These are phyloP conservation scores for Aurelia aurita complex sp. Pacific DNA, from an alignment of 30 jellyfish, hydroid and myxozoan genomes.

Conservation along the genomic window DNA sequence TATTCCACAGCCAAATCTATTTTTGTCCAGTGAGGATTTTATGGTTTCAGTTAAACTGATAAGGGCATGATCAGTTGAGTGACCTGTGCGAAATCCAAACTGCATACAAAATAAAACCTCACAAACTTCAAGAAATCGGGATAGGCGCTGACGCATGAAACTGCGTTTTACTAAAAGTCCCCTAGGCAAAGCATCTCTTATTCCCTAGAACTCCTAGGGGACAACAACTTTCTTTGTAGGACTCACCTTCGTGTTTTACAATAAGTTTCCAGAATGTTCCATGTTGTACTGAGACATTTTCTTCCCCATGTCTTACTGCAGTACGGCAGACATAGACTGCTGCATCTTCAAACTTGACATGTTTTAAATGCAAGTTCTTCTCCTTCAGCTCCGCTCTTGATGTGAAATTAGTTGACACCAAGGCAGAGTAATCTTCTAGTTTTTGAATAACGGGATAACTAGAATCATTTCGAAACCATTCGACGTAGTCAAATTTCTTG, in stretches of 20 bases:
- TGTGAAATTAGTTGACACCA: conserved; percentile 23
- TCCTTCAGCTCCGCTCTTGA: conserved; percentile 20
- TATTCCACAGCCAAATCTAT: too few species aligned
- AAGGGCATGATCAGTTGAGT: too few species aligned
- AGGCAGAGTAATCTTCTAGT: conserved; percentile 28
- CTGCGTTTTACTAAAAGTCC: too few species aligned
- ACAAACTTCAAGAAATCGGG: too few species aligned
- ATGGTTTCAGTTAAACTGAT: too few species aligned
- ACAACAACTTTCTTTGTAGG: not conserved
- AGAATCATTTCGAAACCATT: conserved; percentile 62
- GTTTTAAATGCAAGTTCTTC: conserved; percentile 33
- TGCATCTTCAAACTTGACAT: conserved; percentile 52
- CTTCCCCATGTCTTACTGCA: conserved; percentile 37
- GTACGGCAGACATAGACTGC: conserved; percentile 55
- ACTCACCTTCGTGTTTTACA: conserved; percentile 57
- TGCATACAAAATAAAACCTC: too few species aligned
- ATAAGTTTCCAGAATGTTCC: conserved; percentile 68
- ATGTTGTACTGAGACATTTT: conserved; percentile 41
- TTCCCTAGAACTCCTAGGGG: too few species aligned
- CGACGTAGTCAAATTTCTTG: conserved; percentile 29
- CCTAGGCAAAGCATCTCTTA: too few species aligned
- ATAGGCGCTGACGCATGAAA: too few species aligned
- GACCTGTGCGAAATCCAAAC: too few species aligned
- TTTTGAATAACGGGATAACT: conserved; percentile 23
- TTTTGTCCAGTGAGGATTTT: too few species aligned